Evolutionary conservation across 2,797 vertebrate species (phyloP).

Genomic region (Paguma larvata): DNA sequence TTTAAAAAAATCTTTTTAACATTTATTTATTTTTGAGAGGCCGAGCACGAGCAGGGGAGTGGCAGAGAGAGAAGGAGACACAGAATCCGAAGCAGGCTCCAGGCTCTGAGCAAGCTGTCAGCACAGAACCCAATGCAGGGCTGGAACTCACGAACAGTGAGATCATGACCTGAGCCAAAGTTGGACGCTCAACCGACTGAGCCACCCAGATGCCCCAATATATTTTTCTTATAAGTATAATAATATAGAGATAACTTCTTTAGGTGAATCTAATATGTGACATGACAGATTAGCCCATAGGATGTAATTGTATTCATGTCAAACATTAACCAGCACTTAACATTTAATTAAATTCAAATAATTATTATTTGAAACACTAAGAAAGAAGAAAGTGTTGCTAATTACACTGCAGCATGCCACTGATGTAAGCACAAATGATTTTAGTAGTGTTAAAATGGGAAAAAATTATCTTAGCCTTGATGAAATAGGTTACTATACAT

Average conservation of each 20-base stretch:
- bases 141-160: no score
- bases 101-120: no score
- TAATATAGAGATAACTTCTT: not conserved
- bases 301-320: not conserved
- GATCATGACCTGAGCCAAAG: no score
- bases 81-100: no score
- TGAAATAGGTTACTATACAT: not conserved
- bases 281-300: not conserved
- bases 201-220: not conserved
- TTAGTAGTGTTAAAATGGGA: constrained; percentile 5
- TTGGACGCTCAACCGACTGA: no score
- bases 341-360: constrained; percentile 20
- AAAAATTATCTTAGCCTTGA: not conserved
- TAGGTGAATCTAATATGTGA: not conserved
- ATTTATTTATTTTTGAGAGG: no score
- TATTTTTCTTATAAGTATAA: not conserved
- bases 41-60: no score
- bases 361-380: constrained; percentile 22
- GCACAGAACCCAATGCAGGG: no score
- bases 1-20: not conserved
- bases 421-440: constrained; percentile 7
- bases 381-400: not conserved
- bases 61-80: no score
- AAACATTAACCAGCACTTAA: constrained; percentile 35
- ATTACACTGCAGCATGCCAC: not conserved